phyloP scores from a whole-genome alignment of 2,888 invertebrate species.

The Pyrrhia umbra region DNA sequence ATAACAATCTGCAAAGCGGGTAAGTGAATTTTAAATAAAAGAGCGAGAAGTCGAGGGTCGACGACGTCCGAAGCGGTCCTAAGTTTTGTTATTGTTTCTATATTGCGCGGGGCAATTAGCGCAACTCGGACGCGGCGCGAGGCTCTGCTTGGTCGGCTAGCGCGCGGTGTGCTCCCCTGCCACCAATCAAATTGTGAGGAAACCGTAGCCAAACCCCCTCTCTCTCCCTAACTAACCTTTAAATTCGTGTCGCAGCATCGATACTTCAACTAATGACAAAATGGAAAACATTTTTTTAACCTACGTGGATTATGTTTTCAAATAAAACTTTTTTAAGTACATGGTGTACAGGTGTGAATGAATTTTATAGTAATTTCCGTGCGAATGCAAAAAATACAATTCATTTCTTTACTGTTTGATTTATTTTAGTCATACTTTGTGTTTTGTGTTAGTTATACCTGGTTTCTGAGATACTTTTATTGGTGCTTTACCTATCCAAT shows the following conservation, averaged over 20 bases:
- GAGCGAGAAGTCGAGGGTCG: slow-evolving; percentile 81
- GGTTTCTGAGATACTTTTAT: too few species aligned
- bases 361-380: too few species aligned
- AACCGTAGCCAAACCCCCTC: slow-evolving; percentile 74
- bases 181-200: slow-evolving; percentile 86
- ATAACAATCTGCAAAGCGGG: slow-evolving; percentile 86
- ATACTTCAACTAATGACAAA: slow-evolving; percentile 82
- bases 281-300: slow-evolving; percentile 42
- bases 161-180: slow-evolving; percentile 62
- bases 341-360: too few species aligned
- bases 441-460: too few species aligned
- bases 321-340: too few species aligned
- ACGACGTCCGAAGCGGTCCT: slow-evolving; percentile 77
- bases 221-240: slow-evolving; percentile 77
- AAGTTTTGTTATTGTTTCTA: slow-evolving; percentile 89
- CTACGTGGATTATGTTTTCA: not conserved
- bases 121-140: slow-evolving; percentile 79
- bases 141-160: slow-evolving; percentile 72
- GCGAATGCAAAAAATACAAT: too few species aligned
- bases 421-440: too few species aligned
- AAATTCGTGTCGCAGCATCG: slow-evolving; percentile 74
- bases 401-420: too few species aligned
- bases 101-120: slow-evolving; percentile 89
- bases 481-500: too few species aligned
- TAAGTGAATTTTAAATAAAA: slow-evolving; percentile 90